Base-by-base conservation (phyloP, 2,888 invertebrate species). In the Drosophila phalerata region DNA sequence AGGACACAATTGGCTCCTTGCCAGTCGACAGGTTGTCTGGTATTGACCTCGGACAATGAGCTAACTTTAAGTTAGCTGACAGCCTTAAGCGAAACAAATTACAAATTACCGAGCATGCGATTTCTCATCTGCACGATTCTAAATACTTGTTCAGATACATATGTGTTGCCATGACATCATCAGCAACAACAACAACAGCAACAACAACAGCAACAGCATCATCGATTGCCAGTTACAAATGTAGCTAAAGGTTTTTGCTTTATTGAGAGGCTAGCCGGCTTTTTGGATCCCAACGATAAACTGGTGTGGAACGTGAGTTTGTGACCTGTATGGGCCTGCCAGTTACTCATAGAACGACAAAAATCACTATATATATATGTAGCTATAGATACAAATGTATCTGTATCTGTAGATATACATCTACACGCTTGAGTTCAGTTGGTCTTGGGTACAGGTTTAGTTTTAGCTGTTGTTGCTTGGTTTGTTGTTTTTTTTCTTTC, bases 271-370 rank as follows among this genome's bases (percentile, higher is more conserved):
- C 45, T 58, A 47, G 74, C 66, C 74, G 74, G 79, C 64, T 34
- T 66, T 76, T 75, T 69, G 48, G 55, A 38, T n/a, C 30, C n/a
- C 47, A 30, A 66, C 67, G 58, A 1, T 67, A 66, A 83, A 79
- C 82, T 84, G 87, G 84, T 84, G 81, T 82, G 82, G 88, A 83
- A 79, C 83, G 69, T 70, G 66, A 87, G 85, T 84, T 77, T 56
- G 61, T 65, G 71, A 68, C 69, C 77, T 63, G 42, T 40, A 25
- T 62, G 68, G 57, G 52, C 63, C 63, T 49, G 67, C 47, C 60
- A 62, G 73, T 79, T 81, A 77, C 73, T 83, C 83, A 85, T 79
- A 85, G 80, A 79, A 43, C 74, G 64, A 55, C 40, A 37, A 45
- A 51, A 43, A 49, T 22, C 45, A 45, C 19, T 62, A 56, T 52